phyloP scores from a whole-genome alignment of 2,888 invertebrate species.

The Nomada ruficornis region DNA sequence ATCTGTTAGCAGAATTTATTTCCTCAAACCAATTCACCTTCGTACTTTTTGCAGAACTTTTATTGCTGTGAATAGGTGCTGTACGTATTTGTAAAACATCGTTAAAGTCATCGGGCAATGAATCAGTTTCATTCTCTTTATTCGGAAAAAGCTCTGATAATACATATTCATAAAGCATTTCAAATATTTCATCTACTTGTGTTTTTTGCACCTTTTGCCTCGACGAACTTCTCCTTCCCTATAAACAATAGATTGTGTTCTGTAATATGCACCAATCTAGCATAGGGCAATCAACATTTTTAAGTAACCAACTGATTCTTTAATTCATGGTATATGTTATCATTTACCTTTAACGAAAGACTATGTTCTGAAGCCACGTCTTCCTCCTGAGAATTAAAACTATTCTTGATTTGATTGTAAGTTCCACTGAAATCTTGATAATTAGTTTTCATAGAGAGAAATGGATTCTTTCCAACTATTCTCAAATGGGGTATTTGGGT shows the following conservation, averaged over 20 bases:
- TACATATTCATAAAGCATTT: slow-evolving; percentile 76
- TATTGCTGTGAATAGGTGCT: slow-evolving; percentile 74
- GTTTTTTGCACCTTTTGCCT: slow-evolving; percentile 53
- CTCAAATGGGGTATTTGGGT: slow-evolving; percentile 79
- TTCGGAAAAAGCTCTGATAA: slow-evolving; percentile 72
- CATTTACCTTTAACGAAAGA: slow-evolving; percentile 52
- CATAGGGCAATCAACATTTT: too few relatives aligned
- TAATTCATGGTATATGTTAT: not conserved
- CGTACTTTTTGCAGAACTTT: slow-evolving; percentile 61
- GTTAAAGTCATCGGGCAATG: slow-evolving; percentile 69
- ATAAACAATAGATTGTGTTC: slow-evolving; percentile 26
- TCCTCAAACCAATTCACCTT: slow-evolving; percentile 56
- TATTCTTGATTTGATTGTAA: slow-evolving; percentile 19
- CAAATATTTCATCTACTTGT: slow-evolving; percentile 74
- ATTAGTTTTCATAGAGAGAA: not conserved
- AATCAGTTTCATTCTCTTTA: slow-evolving; percentile 68
- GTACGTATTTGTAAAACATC: slow-evolving; percentile 75
- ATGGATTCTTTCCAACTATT: slow-evolving; percentile 64
- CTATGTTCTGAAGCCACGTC: slow-evolving; percentile 54
- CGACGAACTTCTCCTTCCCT: slow-evolving; percentile 64
- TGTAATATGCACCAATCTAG: not conserved
- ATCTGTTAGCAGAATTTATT: slow-evolving; percentile 45
- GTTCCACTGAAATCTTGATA: slow-evolving; percentile 4
- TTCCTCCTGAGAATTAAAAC: slow-evolving; percentile 40
- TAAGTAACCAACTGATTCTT: too few relatives aligned